phyloP scores from a whole-genome alignment of 2,113 vertebrate species.

The Bubo bubo region DNA sequence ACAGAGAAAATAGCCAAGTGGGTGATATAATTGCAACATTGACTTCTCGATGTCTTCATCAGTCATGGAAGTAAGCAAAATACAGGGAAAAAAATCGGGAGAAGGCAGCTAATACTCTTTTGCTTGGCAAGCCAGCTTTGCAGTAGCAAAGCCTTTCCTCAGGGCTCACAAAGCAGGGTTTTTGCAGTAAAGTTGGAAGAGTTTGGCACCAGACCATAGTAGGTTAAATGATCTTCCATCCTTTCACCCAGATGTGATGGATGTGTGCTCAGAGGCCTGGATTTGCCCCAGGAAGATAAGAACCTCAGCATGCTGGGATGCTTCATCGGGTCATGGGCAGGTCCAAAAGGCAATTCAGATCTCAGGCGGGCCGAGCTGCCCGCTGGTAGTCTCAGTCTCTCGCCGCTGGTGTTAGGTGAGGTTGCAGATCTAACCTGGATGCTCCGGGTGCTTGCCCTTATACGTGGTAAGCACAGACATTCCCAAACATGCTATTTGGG shows the following conservation, averaged over 20 bases:
- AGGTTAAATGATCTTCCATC: neutral
- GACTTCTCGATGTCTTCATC: neutral
- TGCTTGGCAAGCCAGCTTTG: neutral
- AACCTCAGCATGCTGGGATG: neutral
- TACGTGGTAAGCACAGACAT: neutral
- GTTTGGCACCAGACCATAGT: neutral
- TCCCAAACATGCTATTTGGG: neutral
- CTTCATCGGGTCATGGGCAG: neutral
- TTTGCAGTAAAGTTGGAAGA: neutral
- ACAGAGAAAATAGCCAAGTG: neutral
- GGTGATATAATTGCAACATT: neutral
- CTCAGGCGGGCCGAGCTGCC: neutral
- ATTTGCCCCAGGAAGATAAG: neutral
- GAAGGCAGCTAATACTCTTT: neutral
- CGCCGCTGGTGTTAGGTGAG: fast-evolving
- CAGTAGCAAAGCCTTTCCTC: neutral
- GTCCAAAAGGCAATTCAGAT: neutral
- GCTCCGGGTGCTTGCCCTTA: neutral
- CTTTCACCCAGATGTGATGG: neutral
- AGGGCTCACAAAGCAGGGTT: neutral
- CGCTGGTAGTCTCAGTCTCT: neutral
- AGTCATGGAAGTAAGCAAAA: neutral
- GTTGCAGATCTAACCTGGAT: neutral
- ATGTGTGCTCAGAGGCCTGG: neutral
- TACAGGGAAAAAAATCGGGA: fast-evolving